Percentiles rank a stretch among this genome's conserved stretches.
Evolutionary conservation across 2,113 vertebrate genomes (phyloP).

Genomic region (Mirounga angustirostris): DNA sequence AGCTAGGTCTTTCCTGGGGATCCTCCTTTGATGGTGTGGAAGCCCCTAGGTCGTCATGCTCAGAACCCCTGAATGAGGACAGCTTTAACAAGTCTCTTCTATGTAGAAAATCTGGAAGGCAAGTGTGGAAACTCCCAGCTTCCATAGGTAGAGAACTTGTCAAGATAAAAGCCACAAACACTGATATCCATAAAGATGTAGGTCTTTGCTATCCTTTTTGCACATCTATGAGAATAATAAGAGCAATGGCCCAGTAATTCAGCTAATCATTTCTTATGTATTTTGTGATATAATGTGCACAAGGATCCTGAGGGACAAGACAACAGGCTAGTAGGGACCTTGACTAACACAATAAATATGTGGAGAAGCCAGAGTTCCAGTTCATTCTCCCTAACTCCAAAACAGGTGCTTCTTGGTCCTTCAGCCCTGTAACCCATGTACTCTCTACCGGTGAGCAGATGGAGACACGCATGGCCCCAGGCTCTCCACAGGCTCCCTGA

Average conservation of each 20-base stretch:
- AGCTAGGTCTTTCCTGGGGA: neutral
- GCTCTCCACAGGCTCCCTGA: neutral
- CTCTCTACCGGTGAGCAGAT: neutral
- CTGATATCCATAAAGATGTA: neutral
- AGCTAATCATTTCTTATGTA: neutral
- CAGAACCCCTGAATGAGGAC: neutral
- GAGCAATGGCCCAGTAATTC: neutral
- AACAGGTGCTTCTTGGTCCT: neutral
- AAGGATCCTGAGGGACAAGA: neutral
- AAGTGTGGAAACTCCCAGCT: neutral
- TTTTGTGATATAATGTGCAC: neutral
- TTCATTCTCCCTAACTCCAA: neutral
- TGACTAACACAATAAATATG: neutral
- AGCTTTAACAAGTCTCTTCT: neutral
- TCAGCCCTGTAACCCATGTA: neutral
- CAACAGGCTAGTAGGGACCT: neutral
- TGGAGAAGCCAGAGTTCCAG: neutral
- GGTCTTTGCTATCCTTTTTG: neutral
- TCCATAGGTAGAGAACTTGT: neutral
- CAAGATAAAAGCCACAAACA: neutral
- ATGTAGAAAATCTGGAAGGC: neutral
- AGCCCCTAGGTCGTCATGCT: neutral
- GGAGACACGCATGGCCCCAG: neutral
- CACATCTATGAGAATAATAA: neutral
- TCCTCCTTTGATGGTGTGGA: neutral